Conservation (phyloP, 1,140 invertebrate genomes). For the Anadara kagoshimensis region DNA sequence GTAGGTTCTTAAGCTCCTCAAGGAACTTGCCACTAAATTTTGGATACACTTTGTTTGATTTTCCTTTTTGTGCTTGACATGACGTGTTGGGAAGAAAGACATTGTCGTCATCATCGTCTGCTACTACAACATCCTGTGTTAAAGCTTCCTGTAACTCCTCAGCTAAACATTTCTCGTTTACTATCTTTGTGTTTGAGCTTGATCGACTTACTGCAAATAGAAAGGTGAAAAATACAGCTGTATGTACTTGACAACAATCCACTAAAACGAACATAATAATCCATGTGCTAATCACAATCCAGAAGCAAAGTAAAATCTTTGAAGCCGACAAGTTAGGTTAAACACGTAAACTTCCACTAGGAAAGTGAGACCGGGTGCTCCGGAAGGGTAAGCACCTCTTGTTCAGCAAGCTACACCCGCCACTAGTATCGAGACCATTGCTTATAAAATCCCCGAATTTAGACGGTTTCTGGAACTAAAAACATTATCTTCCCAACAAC, state of each 20-base stretch:
- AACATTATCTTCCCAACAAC: no score
- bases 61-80: background rate
- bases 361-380: no score
- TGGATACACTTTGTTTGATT: constrained; percentile 43
- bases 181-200: background rate
- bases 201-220: background rate
- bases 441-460: no score
- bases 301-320: no score
- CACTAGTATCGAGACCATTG: no score
- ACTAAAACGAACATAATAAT: constrained; percentile 46
- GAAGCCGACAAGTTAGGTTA: no score
- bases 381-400: no score
- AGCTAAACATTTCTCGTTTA: constrained; percentile 59
- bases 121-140: constrained; percentile 13
- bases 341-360: no score
- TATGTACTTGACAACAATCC: constrained; percentile 14
- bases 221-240: background rate
- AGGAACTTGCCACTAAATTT: constrained; percentile 48
- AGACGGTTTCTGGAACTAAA: no score
- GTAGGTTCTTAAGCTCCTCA: constrained; percentile 41
- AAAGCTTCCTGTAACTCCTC: constrained; percentile 64
- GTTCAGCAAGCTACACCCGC: no score
- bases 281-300: constrained; percentile 35
- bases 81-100: constrained; percentile 38
- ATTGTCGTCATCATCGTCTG: constrained; percentile 40